phyloP scores from a whole-genome alignment of 2,797 vertebrate species.

The Dipus sagitta region DNA sequence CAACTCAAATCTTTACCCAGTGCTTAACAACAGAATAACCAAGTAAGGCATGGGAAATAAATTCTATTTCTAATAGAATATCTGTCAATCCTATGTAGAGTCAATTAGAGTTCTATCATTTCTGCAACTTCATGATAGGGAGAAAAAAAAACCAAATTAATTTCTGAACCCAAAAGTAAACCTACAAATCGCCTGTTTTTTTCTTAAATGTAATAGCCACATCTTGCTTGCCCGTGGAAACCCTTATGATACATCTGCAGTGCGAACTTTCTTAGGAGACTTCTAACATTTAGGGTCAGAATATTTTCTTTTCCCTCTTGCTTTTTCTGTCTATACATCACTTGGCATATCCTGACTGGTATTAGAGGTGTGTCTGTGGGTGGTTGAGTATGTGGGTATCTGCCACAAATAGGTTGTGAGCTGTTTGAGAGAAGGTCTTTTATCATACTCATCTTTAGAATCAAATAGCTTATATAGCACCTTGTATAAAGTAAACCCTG shows the following conservation, averaged over 20 bases:
- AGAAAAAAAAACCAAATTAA: slow-evolving; percentile 36
- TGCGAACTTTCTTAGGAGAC: neutral
- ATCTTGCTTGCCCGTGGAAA: neutral
- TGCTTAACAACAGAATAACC: neutral
- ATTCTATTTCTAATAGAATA: neutral
- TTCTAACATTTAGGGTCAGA: neutral
- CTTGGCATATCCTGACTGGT: neutral
- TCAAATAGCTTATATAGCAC: neutral
- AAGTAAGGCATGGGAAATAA: neutral
- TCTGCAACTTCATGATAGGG: neutral
- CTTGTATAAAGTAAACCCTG: neutral
- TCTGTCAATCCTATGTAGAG: neutral
- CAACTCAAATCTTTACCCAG: slow-evolving; percentile 21
- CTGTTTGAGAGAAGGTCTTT: neutral
- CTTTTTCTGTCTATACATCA: neutral
- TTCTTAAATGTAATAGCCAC: neutral
- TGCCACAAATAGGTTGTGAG: neutral
- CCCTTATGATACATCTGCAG: neutral
- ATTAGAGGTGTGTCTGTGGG: neutral
- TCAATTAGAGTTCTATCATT: neutral
- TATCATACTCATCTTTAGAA: neutral
- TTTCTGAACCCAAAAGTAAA: neutral
- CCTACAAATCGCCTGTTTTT: neutral
- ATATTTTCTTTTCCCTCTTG: slow-evolving; percentile 20
- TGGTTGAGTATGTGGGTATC: neutral